Conservation (phyloP, 53 echinoderm and acorn worm genomes). For the Zoroaster sp. region DNA sequence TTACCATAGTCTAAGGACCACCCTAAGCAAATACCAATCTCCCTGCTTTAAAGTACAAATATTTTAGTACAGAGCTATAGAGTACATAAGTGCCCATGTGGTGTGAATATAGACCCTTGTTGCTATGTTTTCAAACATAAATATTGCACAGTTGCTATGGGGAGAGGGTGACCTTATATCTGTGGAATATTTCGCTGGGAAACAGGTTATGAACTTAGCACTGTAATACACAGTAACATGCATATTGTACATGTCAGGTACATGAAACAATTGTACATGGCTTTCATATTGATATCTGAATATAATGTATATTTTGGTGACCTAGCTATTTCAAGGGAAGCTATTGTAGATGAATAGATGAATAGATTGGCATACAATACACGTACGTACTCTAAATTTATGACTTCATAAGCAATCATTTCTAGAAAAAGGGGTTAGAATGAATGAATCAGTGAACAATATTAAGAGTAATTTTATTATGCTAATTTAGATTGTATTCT, state of each 20-base stretch:
- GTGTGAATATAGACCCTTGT: slow-evolving; percentile 5
- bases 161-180: slow-evolving; percentile 5
- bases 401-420: no score
- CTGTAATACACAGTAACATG: background rate
- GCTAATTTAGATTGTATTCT: no score
- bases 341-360: no score
- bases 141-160: slow-evolving; percentile 35
- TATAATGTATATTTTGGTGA: no score
- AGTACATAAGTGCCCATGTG: background rate
- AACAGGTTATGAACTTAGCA: background rate
- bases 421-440: no score
- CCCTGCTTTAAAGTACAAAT: background rate
- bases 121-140: slow-evolving; percentile 41
- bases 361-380: no score
- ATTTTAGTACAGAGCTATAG: background rate
- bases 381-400: no score
- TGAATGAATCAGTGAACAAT: no score
- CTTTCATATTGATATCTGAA: background rate
- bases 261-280: background rate
- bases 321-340: no score
- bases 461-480: no score
- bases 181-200: background rate
- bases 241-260: background rate
- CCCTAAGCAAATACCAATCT: background rate
- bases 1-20: background rate